Evolutionary conservation across 35 echinoderm and acorn worm genomes (phyloP), one percentile per base, ranked within the genome.

Genomic region (Ptychodera flava): DNA sequence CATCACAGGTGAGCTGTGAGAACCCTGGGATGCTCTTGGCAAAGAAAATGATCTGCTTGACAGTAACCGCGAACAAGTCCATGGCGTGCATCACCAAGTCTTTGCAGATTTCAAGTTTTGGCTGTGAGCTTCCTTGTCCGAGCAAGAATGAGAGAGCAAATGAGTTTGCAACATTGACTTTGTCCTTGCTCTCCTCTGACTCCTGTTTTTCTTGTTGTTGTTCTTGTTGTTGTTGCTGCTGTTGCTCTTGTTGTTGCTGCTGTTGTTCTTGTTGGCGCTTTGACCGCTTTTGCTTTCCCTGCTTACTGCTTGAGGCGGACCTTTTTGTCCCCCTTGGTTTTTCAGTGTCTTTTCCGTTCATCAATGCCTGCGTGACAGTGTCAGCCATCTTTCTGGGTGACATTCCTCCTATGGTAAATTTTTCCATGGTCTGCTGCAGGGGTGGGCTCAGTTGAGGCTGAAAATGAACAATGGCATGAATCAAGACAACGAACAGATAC

Each of bases 21-120:
- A 99, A 99, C 10, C 96, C 96, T 10, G 96, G 96, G 79, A 99
- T 99, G 31, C 83, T 91, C 76, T 94, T 99, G 16, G 92, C 93
- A 89, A 99, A 99, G 38, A 90, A 88, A 80, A 99, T 99, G 1
- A 90, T 94, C 80, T 99, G 96, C 35, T 94, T 94, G 45, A 99
- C 96, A 22, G 90, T 81, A 0, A 93, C 91, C 16, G 96, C 96
- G 84, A 99, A 99, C 93, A 94, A 90, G 88, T 99, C 96, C 96
- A 99, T 99, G 53, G 96, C 96, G 35, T 83, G 37, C 37, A 30
- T 83, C 35, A 34, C 37, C 16, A 83, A 36, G 34, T 83, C 82
- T 28, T 36, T 34, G 37, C 82, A 83, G 30, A 83, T 83, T 28
- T 83, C 82, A 37, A 83, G 34, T 36, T 83, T 10, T 83, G 82